phyloP scores from a whole-genome alignment of 1,140 invertebrate genomes.

The Drosophila elegans region DNA sequence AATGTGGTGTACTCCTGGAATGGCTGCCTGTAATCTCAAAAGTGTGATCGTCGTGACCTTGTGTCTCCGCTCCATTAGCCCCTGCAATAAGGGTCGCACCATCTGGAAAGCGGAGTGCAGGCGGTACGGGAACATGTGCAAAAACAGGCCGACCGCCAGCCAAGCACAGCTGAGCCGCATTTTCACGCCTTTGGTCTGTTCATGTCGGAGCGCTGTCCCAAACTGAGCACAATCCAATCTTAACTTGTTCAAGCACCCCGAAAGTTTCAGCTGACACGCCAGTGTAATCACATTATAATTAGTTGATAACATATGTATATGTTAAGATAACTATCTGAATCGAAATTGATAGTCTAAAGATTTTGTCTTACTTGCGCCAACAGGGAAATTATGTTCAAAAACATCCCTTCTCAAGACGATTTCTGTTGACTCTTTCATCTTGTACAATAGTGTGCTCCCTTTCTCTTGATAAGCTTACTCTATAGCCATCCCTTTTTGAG shows the following conservation, averaged over 20 bases:
- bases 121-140: conserved; percentile 36
- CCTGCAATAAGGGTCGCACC: conserved; percentile 22
- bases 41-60: conserved; percentile 46
- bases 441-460: neutral
- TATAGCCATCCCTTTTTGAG: neutral
- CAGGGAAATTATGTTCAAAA: conserved; percentile 11
- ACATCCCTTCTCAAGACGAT: neutral
- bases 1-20: conserved; percentile 42
- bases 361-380: neutral
- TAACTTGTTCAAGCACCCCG: neutral
- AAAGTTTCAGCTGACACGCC: neutral
- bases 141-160: conserved; percentile 13
- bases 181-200: conserved; percentile 19
- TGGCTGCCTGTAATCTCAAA: neutral
- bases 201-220: conserved; percentile 8
- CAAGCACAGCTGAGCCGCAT: conserved; percentile 6
- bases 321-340: neutral
- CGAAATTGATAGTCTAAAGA: neutral
- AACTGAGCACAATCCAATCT: conserved; percentile 37
- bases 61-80: conserved; percentile 31
- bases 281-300: conserved; percentile 2
- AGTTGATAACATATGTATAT: neutral
- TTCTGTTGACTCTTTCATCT: too few relatives aligned
- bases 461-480: neutral
- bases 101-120: conserved; percentile 21